A percentile compares a stretch with the other conserved stretches of the same genome.
These are phyloP conservation scores for Brachionus asplanchnoidis DNA, from an alignment of 1,140 invertebrate species.

Conservation along the genomic window DNA sequence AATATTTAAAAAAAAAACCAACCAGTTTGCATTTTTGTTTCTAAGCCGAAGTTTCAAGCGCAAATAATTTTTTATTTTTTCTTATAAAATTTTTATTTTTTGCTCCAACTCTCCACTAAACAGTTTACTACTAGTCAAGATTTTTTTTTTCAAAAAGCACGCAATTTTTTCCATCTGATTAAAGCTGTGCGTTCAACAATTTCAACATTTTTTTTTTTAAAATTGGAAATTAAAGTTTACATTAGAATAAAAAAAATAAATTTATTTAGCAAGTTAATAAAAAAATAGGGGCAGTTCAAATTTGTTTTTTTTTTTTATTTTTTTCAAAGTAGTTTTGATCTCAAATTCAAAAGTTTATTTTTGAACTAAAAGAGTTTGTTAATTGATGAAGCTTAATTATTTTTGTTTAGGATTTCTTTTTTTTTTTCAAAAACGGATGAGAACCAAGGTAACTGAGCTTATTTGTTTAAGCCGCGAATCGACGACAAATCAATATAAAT, in stretches of 20 bases:
- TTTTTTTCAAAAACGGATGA: not conserved
- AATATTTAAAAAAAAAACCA: not conserved
- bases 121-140: not conserved
- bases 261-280: not conserved
- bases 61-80: not conserved
- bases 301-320: not conserved
- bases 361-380: not conserved
- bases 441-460: not conserved
- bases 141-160: not conserved
- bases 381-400: not conserved
- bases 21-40: constrained; percentile 21
- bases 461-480: not conserved
- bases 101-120: not conserved
- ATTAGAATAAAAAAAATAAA: not conserved
- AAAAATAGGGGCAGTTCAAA: not conserved
- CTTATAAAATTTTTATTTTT: not conserved
- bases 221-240: not conserved
- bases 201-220: not conserved
- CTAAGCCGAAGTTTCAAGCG: constrained; percentile 3
- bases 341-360: not conserved
- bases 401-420: not conserved
- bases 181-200: not conserved
- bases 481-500: not conserved
- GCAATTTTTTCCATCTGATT: not conserved
- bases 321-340: not conserved